Evolutionary conservation across 2,888 invertebrate species (phyloP), one percentile per base, ranked within the genome.

Genomic region (Ypsolopha scabrella): DNA sequence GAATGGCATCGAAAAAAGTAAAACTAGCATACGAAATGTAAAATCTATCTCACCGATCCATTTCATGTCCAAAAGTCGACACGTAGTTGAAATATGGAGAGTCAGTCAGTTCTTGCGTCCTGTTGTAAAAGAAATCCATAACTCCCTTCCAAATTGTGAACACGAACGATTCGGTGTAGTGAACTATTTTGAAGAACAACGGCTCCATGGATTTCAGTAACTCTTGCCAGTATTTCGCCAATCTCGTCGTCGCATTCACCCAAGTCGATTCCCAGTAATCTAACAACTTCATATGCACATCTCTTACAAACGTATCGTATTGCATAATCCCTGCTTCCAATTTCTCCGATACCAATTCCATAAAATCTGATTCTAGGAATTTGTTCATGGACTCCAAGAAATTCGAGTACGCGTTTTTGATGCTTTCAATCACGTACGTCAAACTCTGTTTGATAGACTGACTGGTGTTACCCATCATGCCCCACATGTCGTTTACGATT

Each of bases 391-490:
- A 90, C 33, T 93, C 91, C 7, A 92, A 79, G 11, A 92, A 86
- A 62, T 92, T 92, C 33, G 90, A 87, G 63, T 94, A 94, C 0
- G 92, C 92, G 43, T 77, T 87, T 66, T 93, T 93, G 0, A 94
- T 87, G 54, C 91, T 89, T 55, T 93, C 91, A 0, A 94, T 90
- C 0, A 94, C 88, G 90, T 92, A 94, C 0, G 91, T 76, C 8
- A 95, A 79, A 58, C 93, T 93, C 57, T 93, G 90, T 47, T 93
- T 90, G 14, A 95, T 89, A 0, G 93, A 93, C 58, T 91, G 88
- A 7, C 94, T 94, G 0, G 94, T 94, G 51, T 94, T 94, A 0
- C 94, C 95, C 93, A 95, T 93, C 60, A 93, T 90, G 6, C 93
- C 93, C 93, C 93, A 94, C 65, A 95, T 88, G 70, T 95, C 95